A percentile compares a stretch with the other conserved stretches of the same genome.
Evolutionary conservation across 2,888 invertebrate species (phyloP).

Genomic region (Eupithecia vulgata): DNA sequence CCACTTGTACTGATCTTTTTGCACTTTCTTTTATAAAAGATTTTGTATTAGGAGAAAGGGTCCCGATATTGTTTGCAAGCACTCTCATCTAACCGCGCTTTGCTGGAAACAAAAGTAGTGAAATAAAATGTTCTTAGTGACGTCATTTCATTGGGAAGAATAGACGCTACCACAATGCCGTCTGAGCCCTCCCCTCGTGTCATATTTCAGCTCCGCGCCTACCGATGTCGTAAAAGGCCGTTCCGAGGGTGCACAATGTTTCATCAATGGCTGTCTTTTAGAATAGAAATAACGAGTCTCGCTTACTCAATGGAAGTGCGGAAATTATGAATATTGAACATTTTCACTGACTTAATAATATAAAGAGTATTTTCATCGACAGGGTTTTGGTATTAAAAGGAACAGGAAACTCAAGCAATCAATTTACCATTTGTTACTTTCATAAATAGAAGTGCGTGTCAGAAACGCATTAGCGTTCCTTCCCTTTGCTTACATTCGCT

Average conservation of each 20-base stretch:
- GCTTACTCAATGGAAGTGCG: constrained; percentile 18
- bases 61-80: constrained; percentile 36
- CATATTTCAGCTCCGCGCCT: constrained; percentile 69
- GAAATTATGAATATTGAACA: constrained; percentile 6
- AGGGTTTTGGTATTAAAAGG: background rate
- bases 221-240: constrained; percentile 64
- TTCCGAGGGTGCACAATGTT: constrained; percentile 58
- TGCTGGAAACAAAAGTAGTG: constrained; percentile 73
- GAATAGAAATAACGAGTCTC: constrained; percentile 44
- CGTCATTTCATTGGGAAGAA: constrained; percentile 53
- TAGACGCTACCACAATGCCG: constrained; percentile 53
- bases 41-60: constrained; percentile 16
- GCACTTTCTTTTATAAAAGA: constrained; percentile 17
- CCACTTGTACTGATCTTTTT: constrained; percentile 29
- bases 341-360: background rate
- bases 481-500: constrained; percentile 21
- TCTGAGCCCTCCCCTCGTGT: constrained; percentile 60
- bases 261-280: constrained; percentile 56
- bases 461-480: constrained; percentile 28
- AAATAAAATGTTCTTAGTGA: constrained; percentile 74
- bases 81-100: constrained; percentile 53
- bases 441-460: constrained; percentile 29
- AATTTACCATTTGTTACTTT: constrained; percentile 4
- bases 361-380: background rate
- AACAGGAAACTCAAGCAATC: constrained; percentile 5